Evolutionary conservation across 2,113 vertebrate genomes (phyloP), one percentile per base, ranked within the genome.

Genomic region (Dolichallabes microphthalmus): DNA sequence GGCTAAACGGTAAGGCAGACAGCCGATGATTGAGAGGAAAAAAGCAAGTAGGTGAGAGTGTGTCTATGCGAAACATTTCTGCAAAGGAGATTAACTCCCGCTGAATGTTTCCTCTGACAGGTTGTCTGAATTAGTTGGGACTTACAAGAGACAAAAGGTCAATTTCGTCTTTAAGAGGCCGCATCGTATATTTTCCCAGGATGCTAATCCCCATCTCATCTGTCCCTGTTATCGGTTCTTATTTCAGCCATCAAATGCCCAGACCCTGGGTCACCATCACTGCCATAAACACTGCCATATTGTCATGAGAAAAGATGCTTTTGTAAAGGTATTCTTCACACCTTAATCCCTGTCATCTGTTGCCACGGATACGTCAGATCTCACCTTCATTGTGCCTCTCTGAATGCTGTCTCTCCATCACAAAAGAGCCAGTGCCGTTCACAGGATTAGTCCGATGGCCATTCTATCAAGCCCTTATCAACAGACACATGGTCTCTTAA

Each of bases 1-100:
- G 98, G 98, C 95, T 99, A 66, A 99, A 99, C 79, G 98, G 98
- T 99, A 97, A 73, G 80, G 66, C 71, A 75, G 73, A 61, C 35
- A 57, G 27, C 22, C 69, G 80, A 58, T 78, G 83, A 69, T 35
- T 74, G 68, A 75, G 69, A 80, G 27, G 58, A 63, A 57, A 61
- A 57, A 74, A 53, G 30, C 35, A 55, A 30, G 57, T 77, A 55
- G n/a, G 45, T 80, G 60, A 12, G 63, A 52, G 17, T 64, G 27
- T 77, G 15, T 75, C 25, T 71, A 14, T 73, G 58, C 22, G 68
- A 55, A 45, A 32, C 45, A 17, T 35, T 50, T 83, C 86, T 86
- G 82, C 63, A 69, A 50, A 69, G 71, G 74, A 89, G 80, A 87
- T 87, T 82, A 84, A 82, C 35, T 61, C 68, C 60, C n/a, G 82